phyloP scores from a whole-genome alignment of 2,797 vertebrate genomes.

The Darevskia mixta region DNA sequence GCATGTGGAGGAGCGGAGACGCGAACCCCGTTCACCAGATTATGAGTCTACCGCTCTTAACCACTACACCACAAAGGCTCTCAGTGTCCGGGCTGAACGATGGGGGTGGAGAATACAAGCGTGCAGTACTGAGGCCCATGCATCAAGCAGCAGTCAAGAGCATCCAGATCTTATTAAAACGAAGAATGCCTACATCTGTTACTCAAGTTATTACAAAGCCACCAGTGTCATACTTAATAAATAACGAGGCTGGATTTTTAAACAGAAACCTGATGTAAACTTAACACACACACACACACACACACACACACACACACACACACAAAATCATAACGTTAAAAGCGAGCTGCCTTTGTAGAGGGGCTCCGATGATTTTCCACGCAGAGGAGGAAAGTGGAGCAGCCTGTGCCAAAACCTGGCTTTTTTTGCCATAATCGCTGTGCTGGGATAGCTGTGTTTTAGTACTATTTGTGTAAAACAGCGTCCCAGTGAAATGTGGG shows the following conservation, averaged over 20 bases:
- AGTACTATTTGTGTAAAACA: constrained; percentile 46
- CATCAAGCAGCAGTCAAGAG: constrained; percentile 31
- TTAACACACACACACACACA: constrained; percentile 51
- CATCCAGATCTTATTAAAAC: constrained; percentile 42
- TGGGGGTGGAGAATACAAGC: constrained; percentile 15
- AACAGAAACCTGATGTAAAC: constrained; percentile 69
- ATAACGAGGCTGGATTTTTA: constrained; percentile 61
- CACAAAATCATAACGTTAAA: constrained; percentile 38
- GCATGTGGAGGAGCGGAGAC: no score
- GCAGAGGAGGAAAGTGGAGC: constrained; percentile 39
- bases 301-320: no score
- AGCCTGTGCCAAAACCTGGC: constrained; percentile 62
- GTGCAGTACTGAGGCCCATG: constrained; percentile 31
- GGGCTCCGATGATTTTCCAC: constrained; percentile 49
- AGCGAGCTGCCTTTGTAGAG: constrained; percentile 43
- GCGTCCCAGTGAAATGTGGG: constrained; percentile 53
- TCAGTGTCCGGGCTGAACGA: no score
- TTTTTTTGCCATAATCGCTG: constrained; percentile 29
- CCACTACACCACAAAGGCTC: no score
- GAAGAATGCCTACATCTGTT: constrained; percentile 67
- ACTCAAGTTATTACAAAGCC: constrained; percentile 68
- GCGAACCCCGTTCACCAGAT: no score
- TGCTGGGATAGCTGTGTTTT: constrained; percentile 25
- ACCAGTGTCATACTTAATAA: constrained; percentile 57
- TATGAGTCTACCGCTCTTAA: no score